Percentiles rank a stretch among this genome's conserved stretches.
Conservation (phyloP, 2,888 invertebrate genomes). For the Stenodera caucasica region DNA sequence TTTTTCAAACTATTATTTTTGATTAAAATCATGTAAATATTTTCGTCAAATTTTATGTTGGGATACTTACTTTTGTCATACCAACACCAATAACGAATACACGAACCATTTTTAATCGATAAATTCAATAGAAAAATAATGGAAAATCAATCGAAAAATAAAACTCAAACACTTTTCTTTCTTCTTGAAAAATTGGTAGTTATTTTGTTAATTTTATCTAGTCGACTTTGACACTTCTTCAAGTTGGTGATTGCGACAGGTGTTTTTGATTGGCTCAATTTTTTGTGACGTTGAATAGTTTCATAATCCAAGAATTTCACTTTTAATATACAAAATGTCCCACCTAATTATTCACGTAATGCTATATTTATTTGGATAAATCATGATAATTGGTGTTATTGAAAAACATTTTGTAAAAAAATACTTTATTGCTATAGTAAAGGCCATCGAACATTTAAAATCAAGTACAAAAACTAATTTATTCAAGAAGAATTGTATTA, state of each 20-base stretch:
- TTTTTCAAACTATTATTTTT: slow-evolving; percentile 76
- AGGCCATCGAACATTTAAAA: not conserved
- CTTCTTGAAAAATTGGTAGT: no score
- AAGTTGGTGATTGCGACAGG: no score
- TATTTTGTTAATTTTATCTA: no score
- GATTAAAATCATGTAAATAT: slow-evolving; percentile 12
- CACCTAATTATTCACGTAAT: no score
- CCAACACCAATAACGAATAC: slow-evolving; percentile 95
- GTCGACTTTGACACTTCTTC: no score
- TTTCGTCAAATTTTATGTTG: not conserved
- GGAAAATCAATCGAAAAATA: not conserved
- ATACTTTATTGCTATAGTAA: slow-evolving; percentile 5
- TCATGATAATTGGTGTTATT: not conserved
- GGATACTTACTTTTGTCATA: slow-evolving; percentile 83
- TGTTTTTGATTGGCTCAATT: no score
- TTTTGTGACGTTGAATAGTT: no score
- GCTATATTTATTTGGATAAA: no score
- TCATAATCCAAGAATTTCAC: no score
- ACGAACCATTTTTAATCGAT: slow-evolving; percentile 49
- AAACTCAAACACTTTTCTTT: no score
- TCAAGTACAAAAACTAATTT: not conserved
- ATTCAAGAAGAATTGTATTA: not conserved
- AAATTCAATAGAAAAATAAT: not conserved
- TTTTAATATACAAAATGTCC: no score
- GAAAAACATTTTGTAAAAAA: not conserved